A percentile compares a stretch with the other conserved stretches of the same genome.
Conservation (phyloP, 2,113 vertebrate species). For the Cricetomys ansorgei region DNA sequence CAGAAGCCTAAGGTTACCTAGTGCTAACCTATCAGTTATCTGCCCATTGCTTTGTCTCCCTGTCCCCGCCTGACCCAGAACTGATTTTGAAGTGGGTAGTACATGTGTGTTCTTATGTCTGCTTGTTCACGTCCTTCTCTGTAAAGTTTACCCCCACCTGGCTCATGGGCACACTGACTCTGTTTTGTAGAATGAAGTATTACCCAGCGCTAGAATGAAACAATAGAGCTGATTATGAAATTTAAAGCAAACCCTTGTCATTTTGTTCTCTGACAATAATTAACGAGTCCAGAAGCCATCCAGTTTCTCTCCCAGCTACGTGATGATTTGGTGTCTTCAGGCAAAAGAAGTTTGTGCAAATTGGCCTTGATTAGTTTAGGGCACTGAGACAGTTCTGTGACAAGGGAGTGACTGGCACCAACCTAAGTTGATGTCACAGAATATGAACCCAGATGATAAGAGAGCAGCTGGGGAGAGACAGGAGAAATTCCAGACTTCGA, state of each 20-base stretch:
- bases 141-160: background rate
- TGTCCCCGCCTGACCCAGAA: background rate
- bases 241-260: background rate
- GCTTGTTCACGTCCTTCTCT: background rate
- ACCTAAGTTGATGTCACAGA: background rate
- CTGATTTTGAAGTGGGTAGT: background rate
- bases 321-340: background rate
- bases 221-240: constrained; percentile 7
- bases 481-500: background rate
- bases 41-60: background rate
- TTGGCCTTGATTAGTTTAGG: constrained; percentile 39
- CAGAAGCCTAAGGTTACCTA: background rate
- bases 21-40: background rate
- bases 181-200: background rate
- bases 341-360: background rate
- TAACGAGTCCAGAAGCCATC: background rate
- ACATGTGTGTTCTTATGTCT: background rate
- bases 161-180: background rate
- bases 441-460: background rate
- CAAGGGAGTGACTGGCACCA: background rate
- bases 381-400: background rate
- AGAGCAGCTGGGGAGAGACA: background rate
- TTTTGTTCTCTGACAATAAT: background rate
- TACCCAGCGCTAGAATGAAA: background rate
- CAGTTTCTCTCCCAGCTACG: background rate